phyloP scores from a whole-genome alignment of 2,113 vertebrate species.

The Tychaedon coryphoeus region DNA sequence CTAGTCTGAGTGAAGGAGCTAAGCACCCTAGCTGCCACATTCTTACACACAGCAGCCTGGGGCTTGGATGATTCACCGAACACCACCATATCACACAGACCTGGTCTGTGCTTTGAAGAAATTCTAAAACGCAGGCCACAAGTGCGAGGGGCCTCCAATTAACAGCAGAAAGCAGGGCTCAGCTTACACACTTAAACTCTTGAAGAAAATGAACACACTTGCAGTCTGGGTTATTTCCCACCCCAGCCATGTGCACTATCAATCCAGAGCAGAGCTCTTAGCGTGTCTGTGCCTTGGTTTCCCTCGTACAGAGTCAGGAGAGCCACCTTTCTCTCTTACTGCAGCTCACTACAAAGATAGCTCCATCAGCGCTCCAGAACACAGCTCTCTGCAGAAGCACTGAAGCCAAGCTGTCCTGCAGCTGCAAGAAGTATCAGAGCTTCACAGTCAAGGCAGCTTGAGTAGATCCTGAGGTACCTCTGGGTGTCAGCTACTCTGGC shows the following conservation, averaged over 20 bases:
- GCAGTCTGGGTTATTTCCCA: background rate
- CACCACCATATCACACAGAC: background rate
- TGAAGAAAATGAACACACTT: background rate
- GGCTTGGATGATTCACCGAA: background rate
- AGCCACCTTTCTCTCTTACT: background rate
- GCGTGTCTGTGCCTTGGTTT: fast-evolving
- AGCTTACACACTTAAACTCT: background rate
- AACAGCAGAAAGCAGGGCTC: background rate
- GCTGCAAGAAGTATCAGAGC: background rate
- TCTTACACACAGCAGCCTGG: background rate
- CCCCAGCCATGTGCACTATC: fast-evolving
- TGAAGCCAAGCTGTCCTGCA: background rate
- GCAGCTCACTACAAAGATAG: background rate
- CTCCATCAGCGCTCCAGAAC: background rate
- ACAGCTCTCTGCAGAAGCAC: background rate
- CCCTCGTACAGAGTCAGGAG: background rate
- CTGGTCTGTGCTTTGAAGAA: background rate
- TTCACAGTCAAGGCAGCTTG: background rate
- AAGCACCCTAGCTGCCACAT: background rate
- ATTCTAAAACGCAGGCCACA: background rate
- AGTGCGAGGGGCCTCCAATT: background rate
- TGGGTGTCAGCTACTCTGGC: background rate
- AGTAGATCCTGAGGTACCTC: background rate
- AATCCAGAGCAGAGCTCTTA: background rate
- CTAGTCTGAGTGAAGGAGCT: background rate